Evolutionary conservation across 2,888 invertebrate genomes (phyloP), one percentile per base, ranked within the genome.

Genomic region (Lampropteryx suffumata): DNA sequence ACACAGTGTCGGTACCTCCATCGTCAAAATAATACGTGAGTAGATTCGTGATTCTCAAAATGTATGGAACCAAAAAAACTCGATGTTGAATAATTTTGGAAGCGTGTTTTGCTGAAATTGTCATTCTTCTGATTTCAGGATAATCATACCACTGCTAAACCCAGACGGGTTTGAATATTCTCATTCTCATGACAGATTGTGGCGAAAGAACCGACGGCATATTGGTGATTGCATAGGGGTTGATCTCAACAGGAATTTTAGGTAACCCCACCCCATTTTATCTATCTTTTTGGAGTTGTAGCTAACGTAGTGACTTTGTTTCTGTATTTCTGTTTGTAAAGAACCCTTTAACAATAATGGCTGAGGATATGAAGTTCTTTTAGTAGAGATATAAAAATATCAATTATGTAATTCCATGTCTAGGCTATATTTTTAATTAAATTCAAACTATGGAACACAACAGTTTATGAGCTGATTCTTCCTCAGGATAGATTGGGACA

Each of bases 81-180:
- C n/a, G n/a, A n/a, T n/a, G n/a, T n/a, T n/a, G n/a, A n/a, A n/a
- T n/a, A n/a, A n/a, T n/a, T n/a, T n/a, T n/a, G n/a, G n/a, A n/a
- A n/a, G n/a, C n/a, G n/a, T n/a, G 4, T 4, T 47, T 12, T 30
- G 32, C 26, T 8, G 34, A 11, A 24, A 8, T 10, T 27, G 26
- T 0, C n/a, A n/a, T n/a, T n/a, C n/a, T n/a, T 7, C 32, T 50
- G 9, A 29, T 37, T 49, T 12, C 27, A 57, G 57, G 50, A 21
- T 49, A 30, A 48, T 95, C 41, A 84, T 94, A 46, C 94, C 95
- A 0, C 89, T 95, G 10, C 80, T 92, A 28, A 95, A 95, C 81
- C 95, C 95, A 3, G 95, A 97, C 71, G 96, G 97, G 9, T 97
- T 96, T 73, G 94, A 94, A 64, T 95, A 94, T 75, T 92, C 95